Conservation (phyloP, 2,113 vertebrate species). For the Leptodactylus fuscus region DNA sequence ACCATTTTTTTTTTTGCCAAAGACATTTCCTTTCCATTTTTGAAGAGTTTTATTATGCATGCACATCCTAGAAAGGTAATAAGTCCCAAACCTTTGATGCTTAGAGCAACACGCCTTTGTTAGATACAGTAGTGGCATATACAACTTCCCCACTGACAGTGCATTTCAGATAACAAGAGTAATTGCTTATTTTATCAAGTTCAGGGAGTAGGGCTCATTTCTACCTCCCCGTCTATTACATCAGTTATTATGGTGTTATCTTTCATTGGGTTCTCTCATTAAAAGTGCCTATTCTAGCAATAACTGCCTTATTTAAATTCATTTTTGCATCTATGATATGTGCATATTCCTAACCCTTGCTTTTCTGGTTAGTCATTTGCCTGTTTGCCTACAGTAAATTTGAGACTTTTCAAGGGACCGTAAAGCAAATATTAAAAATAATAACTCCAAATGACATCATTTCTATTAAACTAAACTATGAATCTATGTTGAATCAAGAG, state of each 20-base stretch:
- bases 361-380: not conserved
- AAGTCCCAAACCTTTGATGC: constrained; percentile 70
- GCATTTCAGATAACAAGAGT: constrained; percentile 71
- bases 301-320: constrained; percentile 45
- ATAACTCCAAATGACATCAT: no score
- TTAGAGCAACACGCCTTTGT: constrained; percentile 73
- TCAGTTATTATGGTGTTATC: constrained; percentile 71
- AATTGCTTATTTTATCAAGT: constrained; percentile 79
- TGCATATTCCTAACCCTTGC: constrained; percentile 5
- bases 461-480: no score
- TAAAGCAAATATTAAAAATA: no score
- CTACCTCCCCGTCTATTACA: constrained; percentile 73
- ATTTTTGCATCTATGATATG: constrained; percentile 23
- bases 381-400: not conserved
- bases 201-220: constrained; percentile 71
- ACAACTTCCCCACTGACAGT: constrained; percentile 67
- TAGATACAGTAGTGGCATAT: constrained; percentile 70
- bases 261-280: constrained; percentile 47
- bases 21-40: constrained; percentile 74
- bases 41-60: constrained; percentile 74
- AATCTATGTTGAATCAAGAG: no score
- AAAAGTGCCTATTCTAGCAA: constrained; percentile 36
- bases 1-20: constrained; percentile 82
- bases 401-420: no score
- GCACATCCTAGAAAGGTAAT: constrained; percentile 72